Evolutionary conservation across 2,113 vertebrate species (phyloP).

Genomic region (Pandion haliaetus): DNA sequence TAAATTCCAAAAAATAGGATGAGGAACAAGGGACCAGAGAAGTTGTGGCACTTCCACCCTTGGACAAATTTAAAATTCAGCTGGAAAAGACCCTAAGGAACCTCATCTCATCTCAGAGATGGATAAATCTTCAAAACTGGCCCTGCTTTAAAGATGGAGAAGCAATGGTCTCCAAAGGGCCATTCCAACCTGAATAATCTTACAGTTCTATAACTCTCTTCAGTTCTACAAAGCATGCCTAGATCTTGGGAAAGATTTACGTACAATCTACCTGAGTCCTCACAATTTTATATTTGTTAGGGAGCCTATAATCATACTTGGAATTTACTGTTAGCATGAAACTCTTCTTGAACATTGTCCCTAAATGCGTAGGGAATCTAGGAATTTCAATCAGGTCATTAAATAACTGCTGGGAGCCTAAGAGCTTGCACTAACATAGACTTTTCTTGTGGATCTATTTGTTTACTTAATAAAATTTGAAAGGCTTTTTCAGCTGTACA

Average conservation of each 20-base stretch:
- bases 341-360: not conserved
- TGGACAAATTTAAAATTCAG: not conserved
- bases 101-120: not conserved
- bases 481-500: not conserved
- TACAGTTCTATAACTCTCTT: not conserved
- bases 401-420: not conserved
- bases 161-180: not conserved
- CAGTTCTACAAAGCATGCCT: not conserved
- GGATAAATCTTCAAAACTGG: not conserved
- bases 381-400: not conserved
- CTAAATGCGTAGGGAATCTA: not conserved
- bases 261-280: not conserved
- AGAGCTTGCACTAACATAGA: not conserved
- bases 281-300: not conserved
- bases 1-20: not conserved
- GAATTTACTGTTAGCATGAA: not conserved
- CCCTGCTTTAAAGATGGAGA: not conserved
- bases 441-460: not conserved
- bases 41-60: not conserved
- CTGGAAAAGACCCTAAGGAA: not conserved
- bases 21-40: not conserved
- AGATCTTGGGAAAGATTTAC: not conserved
- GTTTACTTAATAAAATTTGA: not conserved
- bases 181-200: not conserved
- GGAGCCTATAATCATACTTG: not conserved